Conservation (phyloP, 2,113 vertebrate genomes). For the Aix galericulata region DNA sequence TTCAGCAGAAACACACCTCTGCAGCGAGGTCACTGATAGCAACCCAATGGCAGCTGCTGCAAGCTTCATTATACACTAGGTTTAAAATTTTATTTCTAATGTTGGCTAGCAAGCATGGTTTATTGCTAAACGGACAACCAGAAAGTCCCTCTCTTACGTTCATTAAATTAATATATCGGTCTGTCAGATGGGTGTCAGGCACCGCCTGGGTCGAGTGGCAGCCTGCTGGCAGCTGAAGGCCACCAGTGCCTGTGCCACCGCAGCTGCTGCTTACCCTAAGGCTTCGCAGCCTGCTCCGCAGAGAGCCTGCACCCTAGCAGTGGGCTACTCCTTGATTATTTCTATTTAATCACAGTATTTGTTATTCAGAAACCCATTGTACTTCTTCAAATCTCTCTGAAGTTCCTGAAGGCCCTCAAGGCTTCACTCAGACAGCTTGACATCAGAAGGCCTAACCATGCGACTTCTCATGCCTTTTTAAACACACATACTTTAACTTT, state of each 20-base stretch:
- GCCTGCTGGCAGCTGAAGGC: background rate
- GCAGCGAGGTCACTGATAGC: background rate
- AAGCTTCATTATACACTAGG: background rate
- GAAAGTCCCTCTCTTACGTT: background rate
- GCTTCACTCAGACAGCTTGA: rapidly evolving
- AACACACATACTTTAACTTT: background rate
- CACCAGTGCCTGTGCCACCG: rapidly evolving
- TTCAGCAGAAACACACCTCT: background rate
- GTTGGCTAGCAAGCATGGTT: background rate
- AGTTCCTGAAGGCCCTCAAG: background rate
- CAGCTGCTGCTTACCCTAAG: background rate
- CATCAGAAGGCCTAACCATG: background rate
- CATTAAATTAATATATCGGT: background rate
- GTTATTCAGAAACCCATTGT: rapidly evolving
- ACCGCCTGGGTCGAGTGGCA: background rate
- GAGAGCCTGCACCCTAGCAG: background rate
- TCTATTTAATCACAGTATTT: background rate
- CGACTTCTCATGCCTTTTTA: background rate
- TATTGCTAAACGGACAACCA: background rate
- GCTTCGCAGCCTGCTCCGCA: background rate
- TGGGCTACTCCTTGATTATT: background rate
- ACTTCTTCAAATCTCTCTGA: background rate
- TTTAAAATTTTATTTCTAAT: background rate
- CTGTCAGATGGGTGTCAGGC: background rate
- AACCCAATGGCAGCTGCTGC: background rate